Conservation (phyloP, 2,888 invertebrate genomes). For the Caenorhabditis uteleia region DNA sequence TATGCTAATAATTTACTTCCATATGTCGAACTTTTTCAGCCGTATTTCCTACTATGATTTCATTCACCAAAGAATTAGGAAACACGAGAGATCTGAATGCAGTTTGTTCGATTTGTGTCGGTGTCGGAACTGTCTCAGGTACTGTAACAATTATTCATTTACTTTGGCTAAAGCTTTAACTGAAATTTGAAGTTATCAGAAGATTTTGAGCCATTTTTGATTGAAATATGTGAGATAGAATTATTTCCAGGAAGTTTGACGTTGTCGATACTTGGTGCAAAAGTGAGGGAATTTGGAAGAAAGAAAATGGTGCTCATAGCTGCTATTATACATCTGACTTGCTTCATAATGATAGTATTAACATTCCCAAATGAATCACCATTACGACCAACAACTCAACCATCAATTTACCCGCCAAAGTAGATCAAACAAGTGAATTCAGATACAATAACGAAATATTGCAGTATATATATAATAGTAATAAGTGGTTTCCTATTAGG, state of each 20-base stretch:
- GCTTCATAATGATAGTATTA: constrained; percentile 24
- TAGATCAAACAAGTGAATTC: too few species aligned
- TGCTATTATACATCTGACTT: constrained; percentile 27
- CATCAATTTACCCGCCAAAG: constrained; percentile 9
- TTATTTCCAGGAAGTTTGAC: constrained; percentile 22
- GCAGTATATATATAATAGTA: constrained; percentile 7
- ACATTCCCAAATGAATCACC: constrained; percentile 36
- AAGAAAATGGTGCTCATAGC: constrained; percentile 29
- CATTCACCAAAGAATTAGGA: constrained; percentile 25
- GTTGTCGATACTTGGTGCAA: constrained; percentile 9
- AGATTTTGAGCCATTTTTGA: too few species aligned
- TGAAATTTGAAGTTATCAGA: too few species aligned
- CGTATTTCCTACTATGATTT: constrained; percentile 36
- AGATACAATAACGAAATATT: too few species aligned
- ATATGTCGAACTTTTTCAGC: too few species aligned
- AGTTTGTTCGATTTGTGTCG: constrained; percentile 19
- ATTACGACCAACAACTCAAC: constrained; percentile 7
- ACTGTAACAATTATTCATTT: too few species aligned
- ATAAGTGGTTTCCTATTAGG: constrained; percentile 24
- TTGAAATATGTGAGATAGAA: too few species aligned
- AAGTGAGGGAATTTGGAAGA: constrained; percentile 26
- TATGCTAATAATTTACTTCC: too few species aligned
- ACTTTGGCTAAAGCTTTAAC: too few species aligned
- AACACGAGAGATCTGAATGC: constrained; percentile 33
- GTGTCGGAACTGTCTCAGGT: constrained; percentile 31